Percentiles rank a stretch among this genome's conserved stretches.
Evolutionary conservation across 2,888 invertebrate species (phyloP).

Genomic region (Trichogramma dendrolimi): DNA sequence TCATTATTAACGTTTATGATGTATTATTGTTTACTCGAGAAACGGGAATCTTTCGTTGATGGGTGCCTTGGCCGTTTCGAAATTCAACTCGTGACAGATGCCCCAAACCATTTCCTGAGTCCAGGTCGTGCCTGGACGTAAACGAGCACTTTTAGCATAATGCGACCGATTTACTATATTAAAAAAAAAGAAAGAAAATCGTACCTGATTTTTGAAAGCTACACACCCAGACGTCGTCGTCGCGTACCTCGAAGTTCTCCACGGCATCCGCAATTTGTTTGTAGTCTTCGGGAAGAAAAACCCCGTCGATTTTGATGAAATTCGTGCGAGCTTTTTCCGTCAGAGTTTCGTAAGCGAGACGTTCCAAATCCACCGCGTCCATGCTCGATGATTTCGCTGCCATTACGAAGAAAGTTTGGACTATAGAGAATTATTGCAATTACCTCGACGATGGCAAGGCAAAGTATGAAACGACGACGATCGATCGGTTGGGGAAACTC

Average conservation of each 20-base stretch:
- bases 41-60: constrained; percentile 10
- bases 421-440: too few relatives aligned
- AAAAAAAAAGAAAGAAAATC: neutral
- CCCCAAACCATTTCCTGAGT: constrained; percentile 22
- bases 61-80: constrained; percentile 1
- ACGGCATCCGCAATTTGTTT: constrained; percentile 48
- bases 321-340: constrained; percentile 43
- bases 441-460: too few relatives aligned
- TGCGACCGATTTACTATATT: neutral
- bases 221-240: constrained; percentile 57
- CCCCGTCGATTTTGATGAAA: constrained; percentile 45
- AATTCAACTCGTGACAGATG: constrained; percentile 11
- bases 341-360: constrained; percentile 35
- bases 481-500: too few relatives aligned
- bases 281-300: constrained; percentile 51
- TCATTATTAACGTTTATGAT: constrained; percentile 36
- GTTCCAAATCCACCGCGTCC: constrained; percentile 21
- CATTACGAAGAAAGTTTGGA: too few relatives aligned
- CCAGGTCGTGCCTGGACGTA: constrained; percentile 18
- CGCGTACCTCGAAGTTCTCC: constrained; percentile 51
- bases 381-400: too few relatives aligned
- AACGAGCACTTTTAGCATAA: too few relatives aligned
- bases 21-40: constrained; percentile 7
- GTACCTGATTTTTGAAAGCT: constrained; percentile 59
- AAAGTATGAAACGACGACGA: too few relatives aligned